Evolutionary conservation across 2,888 invertebrate species (phyloP).

Genomic region (Thymelicus sylvestris): DNA sequence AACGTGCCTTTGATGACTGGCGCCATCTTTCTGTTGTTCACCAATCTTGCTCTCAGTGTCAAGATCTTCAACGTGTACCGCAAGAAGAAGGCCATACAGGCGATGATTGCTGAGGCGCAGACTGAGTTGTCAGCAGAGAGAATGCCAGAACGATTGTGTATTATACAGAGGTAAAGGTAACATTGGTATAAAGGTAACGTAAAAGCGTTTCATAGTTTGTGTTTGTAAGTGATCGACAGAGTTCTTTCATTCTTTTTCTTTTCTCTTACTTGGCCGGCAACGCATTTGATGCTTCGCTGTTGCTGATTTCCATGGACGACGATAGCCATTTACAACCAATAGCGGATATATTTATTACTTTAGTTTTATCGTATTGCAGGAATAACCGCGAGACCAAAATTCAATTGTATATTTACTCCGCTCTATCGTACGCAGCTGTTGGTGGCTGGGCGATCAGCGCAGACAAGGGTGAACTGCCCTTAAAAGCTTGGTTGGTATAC

Average conservation of each 20-base stretch:
- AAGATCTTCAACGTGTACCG: slow-evolving; percentile 61
- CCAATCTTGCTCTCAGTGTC: slow-evolving; percentile 57
- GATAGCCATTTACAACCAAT: too few species aligned
- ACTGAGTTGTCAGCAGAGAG: slow-evolving; percentile 49
- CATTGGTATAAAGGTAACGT: not conserved
- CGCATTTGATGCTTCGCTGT: too few species aligned
- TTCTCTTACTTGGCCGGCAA: too few species aligned
- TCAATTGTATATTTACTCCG: slow-evolving; percentile 13
- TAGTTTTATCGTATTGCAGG: not conserved
- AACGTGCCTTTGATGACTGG: slow-evolving; percentile 65
- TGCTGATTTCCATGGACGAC: too few species aligned
- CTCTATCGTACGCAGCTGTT: slow-evolving; percentile 57
- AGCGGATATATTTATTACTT: not conserved
- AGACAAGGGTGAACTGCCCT: slow-evolving; percentile 61
- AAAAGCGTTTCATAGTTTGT: too few species aligned
- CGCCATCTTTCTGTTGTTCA: slow-evolving; percentile 64
- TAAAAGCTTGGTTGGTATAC: slow-evolving; percentile 62
- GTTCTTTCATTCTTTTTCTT: too few species aligned
- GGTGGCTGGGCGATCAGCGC: slow-evolving; percentile 67
- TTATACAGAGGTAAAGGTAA: slow-evolving; percentile 56
- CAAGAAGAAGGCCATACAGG: slow-evolving; percentile 50
- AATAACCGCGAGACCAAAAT: slow-evolving; percentile 16
- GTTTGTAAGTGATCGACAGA: too few species aligned
- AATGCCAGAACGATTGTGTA: slow-evolving; percentile 48
- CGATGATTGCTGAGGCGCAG: slow-evolving; percentile 54